Base-by-base conservation (phyloP, 2,797 vertebrate species). In the Nannoperca australis region DNA sequence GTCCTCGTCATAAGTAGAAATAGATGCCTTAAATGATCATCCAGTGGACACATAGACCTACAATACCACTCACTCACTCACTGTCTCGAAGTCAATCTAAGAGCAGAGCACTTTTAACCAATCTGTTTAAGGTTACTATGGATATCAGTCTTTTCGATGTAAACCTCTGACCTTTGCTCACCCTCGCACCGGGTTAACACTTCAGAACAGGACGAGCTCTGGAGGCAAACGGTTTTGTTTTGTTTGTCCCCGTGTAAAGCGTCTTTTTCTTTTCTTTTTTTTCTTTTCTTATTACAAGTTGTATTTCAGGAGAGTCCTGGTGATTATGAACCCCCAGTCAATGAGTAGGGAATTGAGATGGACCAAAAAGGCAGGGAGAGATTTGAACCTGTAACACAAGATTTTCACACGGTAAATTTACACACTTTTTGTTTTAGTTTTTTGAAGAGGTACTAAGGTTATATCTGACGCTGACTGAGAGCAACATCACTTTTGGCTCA, bases 291-390 rank as follows among this genome's bases (percentile, higher is more conserved):
- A 89, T 89, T 86, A 54, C 58, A 54, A 83, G 47, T 84, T 91
- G 77, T 73, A 68, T 79, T 67, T 81, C 61, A 65, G 54, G 47
- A 56, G 56, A 68, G 66, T 84, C 67, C 65, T 87, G 73, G 93
- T 77, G 59, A 86, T 79, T 84, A 83, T 70, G 74, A 89, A 77
- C 81, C 91, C 91, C 79, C 69, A 89, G 86, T 85, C 70, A 71
- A 50, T 62, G 56, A 88, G 79, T 75, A 79, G 68, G 54, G 55
- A 83, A 79, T 72, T 91, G 90, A 94, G 93, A 96, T 78, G 97
- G 97, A 99, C 97, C 98, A 99, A 98, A 99, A 98, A 98, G 95
- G 95, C 93, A 95, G 96, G 93, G 83, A 82, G 94, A 95, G 93
- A 94, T 93, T 94, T 72, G 42, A 88, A 73, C 64, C 60, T 60